Evolutionary conservation across 2,113 vertebrate species (phyloP), one percentile per base, ranked within the genome.

Genomic region (Aptenodytes patagonicus): DNA sequence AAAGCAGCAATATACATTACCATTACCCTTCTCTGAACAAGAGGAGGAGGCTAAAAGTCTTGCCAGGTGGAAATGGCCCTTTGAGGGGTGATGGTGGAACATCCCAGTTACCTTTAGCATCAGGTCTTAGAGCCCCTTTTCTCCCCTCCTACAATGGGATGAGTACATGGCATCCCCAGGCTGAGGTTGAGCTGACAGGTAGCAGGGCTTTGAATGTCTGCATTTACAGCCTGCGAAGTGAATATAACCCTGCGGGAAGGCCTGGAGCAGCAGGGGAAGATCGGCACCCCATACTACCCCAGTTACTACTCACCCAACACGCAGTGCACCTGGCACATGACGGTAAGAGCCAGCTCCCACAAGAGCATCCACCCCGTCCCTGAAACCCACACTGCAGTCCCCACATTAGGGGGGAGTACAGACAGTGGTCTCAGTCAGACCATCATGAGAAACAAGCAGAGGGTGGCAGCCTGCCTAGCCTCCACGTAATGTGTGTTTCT

Each of bases 271-370:
- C 99, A 99, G 96, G 99, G 99, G 7, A 96, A 94, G 42, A 98
- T 99, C 5, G 84, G 93, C 91, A 99, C 99, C 0, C 99, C 99
- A 1, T 99, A 99, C 96, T 99, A 98, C 94, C 99, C 99, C 82
- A 99, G 99, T 90, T 99, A 99, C 98, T 99, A 99, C 93, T 98
- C 99, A 0, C 99, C 99, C 8, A 98, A 98, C 81, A 99, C 99
- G 0, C 98, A 99, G 94, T 99, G 99, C 89, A 99, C 98, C 93
- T 99, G 99, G 99, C 98, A 96, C 51, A 98, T 99, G 89, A 99
- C 46, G 80, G 99, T 99, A 96, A 98, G 98, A 88, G 10, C n/a
- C 70, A 90, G 66, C 34, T 91, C 57, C 47, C 58, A n/a, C 40
- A 9, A 5, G 13, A 34, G n/a, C 73, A 62, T 10, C 29, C 17